Conservation (phyloP, 35 echinoderm and acorn worm species). For the Anneissia japonica region DNA sequence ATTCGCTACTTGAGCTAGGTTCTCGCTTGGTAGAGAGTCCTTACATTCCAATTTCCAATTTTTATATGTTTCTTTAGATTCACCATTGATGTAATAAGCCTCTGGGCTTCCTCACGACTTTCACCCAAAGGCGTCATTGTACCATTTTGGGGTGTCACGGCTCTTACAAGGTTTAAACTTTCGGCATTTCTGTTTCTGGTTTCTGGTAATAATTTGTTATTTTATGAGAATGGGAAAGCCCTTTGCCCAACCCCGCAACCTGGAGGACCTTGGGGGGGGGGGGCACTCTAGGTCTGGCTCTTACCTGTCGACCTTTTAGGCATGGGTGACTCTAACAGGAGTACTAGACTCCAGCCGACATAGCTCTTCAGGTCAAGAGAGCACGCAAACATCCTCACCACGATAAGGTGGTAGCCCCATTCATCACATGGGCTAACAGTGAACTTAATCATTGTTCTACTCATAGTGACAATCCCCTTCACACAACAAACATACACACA, state of each 20-base stretch:
- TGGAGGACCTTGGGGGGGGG: slow-evolving; percentile 13
- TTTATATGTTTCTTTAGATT: background rate
- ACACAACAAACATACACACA: no score
- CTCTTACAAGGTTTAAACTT: background rate
- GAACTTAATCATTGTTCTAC: no score
- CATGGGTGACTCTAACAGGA: slow-evolving; percentile 49
- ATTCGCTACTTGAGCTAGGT: slow-evolving; percentile 1
- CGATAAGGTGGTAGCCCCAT: slow-evolving; percentile 27
- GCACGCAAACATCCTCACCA: slow-evolving; percentile 47
- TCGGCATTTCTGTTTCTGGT: slow-evolving; percentile 14
- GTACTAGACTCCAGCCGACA: slow-evolving; percentile 35
- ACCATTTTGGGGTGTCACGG: no score
- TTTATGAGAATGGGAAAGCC: slow-evolving; percentile 28
- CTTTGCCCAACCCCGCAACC: slow-evolving; percentile 29
- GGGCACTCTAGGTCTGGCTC: slow-evolving; percentile 32
- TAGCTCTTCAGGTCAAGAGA: slow-evolving; percentile 41
- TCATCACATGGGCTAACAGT: no score
- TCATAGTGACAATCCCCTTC: no score
- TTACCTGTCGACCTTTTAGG: slow-evolving; percentile 41
- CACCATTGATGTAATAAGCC: background rate
- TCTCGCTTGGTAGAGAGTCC: background rate
- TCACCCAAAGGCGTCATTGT: background rate
- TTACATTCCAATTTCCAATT: background rate
- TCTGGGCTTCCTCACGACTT: background rate
- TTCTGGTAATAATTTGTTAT: slow-evolving; percentile 19